Evolutionary conservation across 2,113 vertebrate species (phyloP), one percentile per base, ranked within the genome.

Genomic region (Beaufortia kweichowensis): DNA sequence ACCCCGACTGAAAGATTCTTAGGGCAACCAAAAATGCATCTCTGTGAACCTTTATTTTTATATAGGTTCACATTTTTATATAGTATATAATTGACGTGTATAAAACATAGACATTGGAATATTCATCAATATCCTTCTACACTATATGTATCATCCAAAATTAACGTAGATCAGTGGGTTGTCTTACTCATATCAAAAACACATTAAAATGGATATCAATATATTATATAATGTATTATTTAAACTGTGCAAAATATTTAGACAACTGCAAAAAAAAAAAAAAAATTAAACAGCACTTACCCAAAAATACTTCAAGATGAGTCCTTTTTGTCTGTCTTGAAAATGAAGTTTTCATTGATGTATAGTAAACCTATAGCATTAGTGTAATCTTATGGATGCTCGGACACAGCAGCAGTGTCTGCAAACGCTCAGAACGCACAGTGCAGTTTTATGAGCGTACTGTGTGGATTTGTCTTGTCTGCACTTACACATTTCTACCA

Each of bases 401-500:
- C 29, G 28, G 23, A 41, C 48, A 48, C 65, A 56, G 21, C 33
- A 41, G 59, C 12, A 21, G 62, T 62, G 57, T 74, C 63, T 62
- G 21, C 41, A 50, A 53, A 67, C 15, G 56, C 68, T 33, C 6
- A 39, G 35, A 48, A 60, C 31, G n/a, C 56, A 31, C 17, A 67
- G 53, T 43, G 29, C 33, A 63, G 74, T 29, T 83, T 71, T 69
- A 63, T 63, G 73, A 26, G 74, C 35, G 19, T 17, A 61, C 24
- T 53, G 26, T 3, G 35, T 59, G 23, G 56, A 28, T 71, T 67
- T 66, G 23, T 67, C 50, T 46, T 12, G 59, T 23, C 26, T n/a
- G 78, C 33, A 64, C 24, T 57, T 63, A 62, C 75, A 77, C 63
- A 43, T 75, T 80, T 80, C 24, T 46, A 60, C 78, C 41, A 80